Evolutionary conservation across 2,113 vertebrate genomes (phyloP).

Genomic region (Sorex araneus): DNA sequence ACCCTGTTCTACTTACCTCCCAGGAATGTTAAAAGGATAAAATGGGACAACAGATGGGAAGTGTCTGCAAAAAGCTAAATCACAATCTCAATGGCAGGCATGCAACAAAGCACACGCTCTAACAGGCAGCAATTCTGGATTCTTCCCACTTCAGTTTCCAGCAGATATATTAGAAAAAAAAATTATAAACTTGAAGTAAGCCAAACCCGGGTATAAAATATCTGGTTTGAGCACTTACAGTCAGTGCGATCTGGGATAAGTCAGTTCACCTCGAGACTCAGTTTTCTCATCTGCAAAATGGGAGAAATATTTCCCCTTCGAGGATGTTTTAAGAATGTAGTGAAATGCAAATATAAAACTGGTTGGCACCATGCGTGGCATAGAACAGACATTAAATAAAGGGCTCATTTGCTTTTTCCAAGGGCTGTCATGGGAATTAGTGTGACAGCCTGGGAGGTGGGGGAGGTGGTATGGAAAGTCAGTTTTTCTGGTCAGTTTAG

Average conservation of each 20-base stretch:
- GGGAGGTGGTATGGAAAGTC: slow-evolving; percentile 20
- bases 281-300: slow-evolving; percentile 71
- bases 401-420: slow-evolving; percentile 58
- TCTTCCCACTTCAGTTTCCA: slow-evolving; percentile 27
- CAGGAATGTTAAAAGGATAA: slow-evolving; percentile 62
- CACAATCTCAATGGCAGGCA: slow-evolving; percentile 50
- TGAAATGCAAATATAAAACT: slow-evolving; percentile 53
- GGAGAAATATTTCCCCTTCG: slow-evolving; percentile 48
- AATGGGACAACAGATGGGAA: slow-evolving; percentile 76
- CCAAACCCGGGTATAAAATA: not conserved
- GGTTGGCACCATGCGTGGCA: slow-evolving; percentile 27
- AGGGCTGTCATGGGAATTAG: slow-evolving; percentile 28
- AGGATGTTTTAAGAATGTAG: slow-evolving; percentile 41
- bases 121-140: slow-evolving; percentile 55
- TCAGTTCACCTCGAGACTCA: slow-evolving; percentile 66
- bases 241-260: slow-evolving; percentile 35
- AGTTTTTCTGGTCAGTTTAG: slow-evolving; percentile 72
- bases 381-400: slow-evolving; percentile 57
- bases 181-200: slow-evolving; percentile 44
- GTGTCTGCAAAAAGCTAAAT: slow-evolving; percentile 72
- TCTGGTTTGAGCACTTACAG: slow-evolving; percentile 58
- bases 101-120: slow-evolving; percentile 44
- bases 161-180: slow-evolving; percentile 21
- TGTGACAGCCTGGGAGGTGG: not conserved
- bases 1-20: slow-evolving; percentile 64